Conservation (phyloP, 35 echinoderm and acorn worm species). For the Patiria miniata region DNA sequence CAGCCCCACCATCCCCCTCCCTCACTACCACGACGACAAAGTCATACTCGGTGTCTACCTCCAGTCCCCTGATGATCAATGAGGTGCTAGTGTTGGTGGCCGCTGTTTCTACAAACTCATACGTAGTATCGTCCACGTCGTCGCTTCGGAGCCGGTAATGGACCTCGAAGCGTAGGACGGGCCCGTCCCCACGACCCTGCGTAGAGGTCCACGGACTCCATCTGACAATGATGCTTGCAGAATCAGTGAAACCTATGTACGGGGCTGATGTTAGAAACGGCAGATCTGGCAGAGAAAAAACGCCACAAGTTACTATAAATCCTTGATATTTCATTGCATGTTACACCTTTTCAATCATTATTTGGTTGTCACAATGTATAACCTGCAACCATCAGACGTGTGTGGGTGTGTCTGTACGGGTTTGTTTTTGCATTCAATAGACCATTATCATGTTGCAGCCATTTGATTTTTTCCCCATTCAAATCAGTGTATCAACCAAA, state of each 20-base stretch:
- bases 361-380: no score
- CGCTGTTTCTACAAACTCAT: not conserved
- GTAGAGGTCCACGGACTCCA: not conserved
- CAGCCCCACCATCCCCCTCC: slow-evolving; percentile 17
- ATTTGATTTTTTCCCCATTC: no score
- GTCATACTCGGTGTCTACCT: slow-evolving; percentile 45
- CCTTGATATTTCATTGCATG: no score
- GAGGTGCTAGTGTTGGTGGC: not conserved
- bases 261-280: not conserved
- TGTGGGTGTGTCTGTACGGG: no score
- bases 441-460: no score
- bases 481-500: no score
- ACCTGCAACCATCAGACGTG: no score
- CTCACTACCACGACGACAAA: slow-evolving; percentile 33
- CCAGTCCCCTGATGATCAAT: not conserved
- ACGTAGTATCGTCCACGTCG: not conserved
- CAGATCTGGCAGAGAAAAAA: not conserved
- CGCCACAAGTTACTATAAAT: not conserved
- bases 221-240: not conserved
- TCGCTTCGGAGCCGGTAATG: not conserved
- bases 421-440: no score
- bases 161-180: not conserved
- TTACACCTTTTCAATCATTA: no score
- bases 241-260: not conserved
- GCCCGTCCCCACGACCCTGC: not conserved